Evolutionary conservation across 2,797 vertebrate species (phyloP), one percentile per base, ranked within the genome.

Genomic region (Sebastes glaucus): DNA sequence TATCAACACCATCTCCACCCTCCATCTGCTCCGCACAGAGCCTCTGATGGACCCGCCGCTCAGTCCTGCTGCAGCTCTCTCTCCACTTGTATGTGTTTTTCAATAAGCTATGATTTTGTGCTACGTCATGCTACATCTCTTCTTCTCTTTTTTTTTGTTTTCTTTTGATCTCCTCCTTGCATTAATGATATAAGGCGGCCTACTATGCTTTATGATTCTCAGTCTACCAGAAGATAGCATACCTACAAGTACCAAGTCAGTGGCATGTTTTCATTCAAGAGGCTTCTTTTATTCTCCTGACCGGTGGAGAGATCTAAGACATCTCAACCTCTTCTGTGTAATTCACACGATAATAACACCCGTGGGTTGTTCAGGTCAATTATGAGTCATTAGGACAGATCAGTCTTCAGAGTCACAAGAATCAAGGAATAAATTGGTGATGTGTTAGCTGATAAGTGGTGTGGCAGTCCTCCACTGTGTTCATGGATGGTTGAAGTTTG

Each of bases 1-100:
- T 72, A 83, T 86, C 82, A 79, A 85, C 90, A 86, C 85, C 78
- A 80, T 88, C 77, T 88, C 86, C 82, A 81, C 82, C 86, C 85
- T 91, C 87, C 83, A 91, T 92, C 89, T 89, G 91, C 86, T 89
- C 53, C 16, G 7, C 80, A 68, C 74, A 49, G 77, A 83, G 79
- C 42, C 73, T 82, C 81, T 73, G 70, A 78, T 71, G 79, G 79
- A 83, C 75, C 77, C 73, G 80, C 74, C 56, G 32, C 70, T 88
- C 65, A 80, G 76, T 73, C 63, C 60, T 78, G 73, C 81, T 78
- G 82, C 66, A 81, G 78, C 72, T 75, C 60, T 53, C 56, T 60
- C 53, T 53, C 5, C 49, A 33, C 61, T 63, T 75, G 28, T 35
- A 46, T 78, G 14, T 68, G 32, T 76, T 38, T 69, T 78, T 75